Evolutionary conservation across 2,888 invertebrate species (phyloP), one percentile per base, ranked within the genome.

Genomic region (Oeneis ivallda): DNA sequence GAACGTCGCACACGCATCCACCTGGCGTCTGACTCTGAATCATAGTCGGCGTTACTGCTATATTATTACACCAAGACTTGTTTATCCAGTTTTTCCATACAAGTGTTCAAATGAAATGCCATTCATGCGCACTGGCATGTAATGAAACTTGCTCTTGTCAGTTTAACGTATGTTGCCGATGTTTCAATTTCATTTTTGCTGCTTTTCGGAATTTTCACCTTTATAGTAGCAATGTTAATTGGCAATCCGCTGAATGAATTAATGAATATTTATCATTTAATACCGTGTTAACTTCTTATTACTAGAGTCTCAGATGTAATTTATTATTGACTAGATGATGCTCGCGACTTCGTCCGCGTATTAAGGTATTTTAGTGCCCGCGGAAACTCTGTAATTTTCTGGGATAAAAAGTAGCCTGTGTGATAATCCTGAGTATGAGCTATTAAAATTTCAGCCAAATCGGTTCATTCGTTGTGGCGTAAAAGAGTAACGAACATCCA

Each of bases 21-120:
- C 79, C 79, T 80, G 80, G 77, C 77, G 74, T 71, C 47, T 8
- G 47, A 8, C 17, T 47, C 75, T 79, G 79, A 79, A 76, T 80
- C 80, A 78, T 75, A 75, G 19, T 19, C 11, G 39, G 56, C 13
- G 54, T 60, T 74, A 75, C 76, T 74, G 76, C 74, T 73, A 77
- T 76, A 74, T 79, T 76, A 79, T 78, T n/a, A n/a, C n/a, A 74
- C 74, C 74, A 70, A 65, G 71, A 77, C 76, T 75, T 76, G 80
- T 80, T 79, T 74, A 71, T 75, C 74, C 60, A 67, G 75, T 75
- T 77, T 79, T 79, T 74, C 73, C 69, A 72, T 68, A 70, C 68
- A 79, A 78, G 78, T 79, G 79, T 76, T 79, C 78, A 78, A 79
- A 82, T 82, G 80, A 78, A 83, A 78, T 75, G 75, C 76, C 83